Evolutionary conservation across 2,797 vertebrate genomes (phyloP), one percentile per base, ranked within the genome.

Genomic region (Philypnodon macrostomus): DNA sequence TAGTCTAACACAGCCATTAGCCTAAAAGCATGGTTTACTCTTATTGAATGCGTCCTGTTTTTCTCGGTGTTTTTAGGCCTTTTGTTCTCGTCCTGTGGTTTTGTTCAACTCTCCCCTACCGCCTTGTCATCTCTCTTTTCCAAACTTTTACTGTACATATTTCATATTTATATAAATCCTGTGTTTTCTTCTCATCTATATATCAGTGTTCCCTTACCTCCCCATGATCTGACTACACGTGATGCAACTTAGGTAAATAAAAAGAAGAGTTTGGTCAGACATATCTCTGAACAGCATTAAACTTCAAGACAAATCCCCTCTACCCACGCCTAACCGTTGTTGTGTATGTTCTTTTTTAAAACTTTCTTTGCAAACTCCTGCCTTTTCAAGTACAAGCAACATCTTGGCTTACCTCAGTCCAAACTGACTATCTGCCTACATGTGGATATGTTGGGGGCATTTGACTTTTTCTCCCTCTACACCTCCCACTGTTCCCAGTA

Each of bases 401-500:
- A 40, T n/a, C 8, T 29, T 10, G 12, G 27, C 27, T 42, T 16
- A 42, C 16, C 23, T 53, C 16, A n/a, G n/a, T 36, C 55, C 49
- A 53, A 63, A n/a, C 67, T 65, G 48, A 14, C 33, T 23, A n/a
- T n/a, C 36, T 12, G 50, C 58, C 67, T 39, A 27, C 60, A 59
- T 62, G 51, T 69, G 60, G 63, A 49, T 53, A 51, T 60, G 63
- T 62, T 8, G 6, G 49, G 52, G 57, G 26, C 66, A n/a, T n/a
- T 60, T 31, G 63, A 76, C 58, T 75, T 67, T 73, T 64, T 73
- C 67, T 65, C 68, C 47, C 61, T 40, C 58, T 12, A 36, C 61
- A 58, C 73, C 79, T 69, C 76, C 75, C 77, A 62, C 70, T 66
- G 78, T 71, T 85, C 83, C 80, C 83, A 84, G 80, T 83, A 75